phyloP scores from a whole-genome alignment of 2,797 vertebrate species.

The Prionace glauca region DNA sequence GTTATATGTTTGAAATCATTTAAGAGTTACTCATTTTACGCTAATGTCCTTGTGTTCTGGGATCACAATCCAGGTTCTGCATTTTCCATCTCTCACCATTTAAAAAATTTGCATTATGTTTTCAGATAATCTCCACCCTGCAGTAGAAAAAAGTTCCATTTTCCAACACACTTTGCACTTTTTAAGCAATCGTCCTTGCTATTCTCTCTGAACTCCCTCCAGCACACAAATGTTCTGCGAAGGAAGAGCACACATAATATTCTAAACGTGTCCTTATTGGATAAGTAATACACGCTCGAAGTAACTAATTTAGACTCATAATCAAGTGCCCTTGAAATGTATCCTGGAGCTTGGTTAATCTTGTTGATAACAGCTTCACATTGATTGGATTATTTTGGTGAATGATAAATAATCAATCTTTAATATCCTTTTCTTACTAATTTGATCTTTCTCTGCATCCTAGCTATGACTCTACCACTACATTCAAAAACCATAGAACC shows the following conservation, averaged over 20 bases:
- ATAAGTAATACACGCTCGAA: not conserved
- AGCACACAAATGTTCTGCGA: not conserved
- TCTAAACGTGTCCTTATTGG: not conserved
- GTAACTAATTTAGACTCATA: not conserved
- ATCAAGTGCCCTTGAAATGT: slow-evolving; percentile 20
- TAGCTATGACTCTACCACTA: no score
- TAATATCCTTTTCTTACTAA: no score
- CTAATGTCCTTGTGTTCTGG: not conserved
- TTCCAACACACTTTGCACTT: not conserved
- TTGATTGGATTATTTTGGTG: not conserved
- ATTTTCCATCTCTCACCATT: not conserved
- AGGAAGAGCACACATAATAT: not conserved
- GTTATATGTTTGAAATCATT: not conserved
- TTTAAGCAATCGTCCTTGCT: not conserved
- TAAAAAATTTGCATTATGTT: not conserved
- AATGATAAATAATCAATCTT: not conserved
- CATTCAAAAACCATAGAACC: no score
- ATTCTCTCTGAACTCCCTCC: not conserved
- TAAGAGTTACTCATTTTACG: not conserved
- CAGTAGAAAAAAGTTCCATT: not conserved
- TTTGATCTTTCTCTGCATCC: no score
- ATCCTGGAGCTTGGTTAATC: not conserved
- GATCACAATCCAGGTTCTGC: not conserved
- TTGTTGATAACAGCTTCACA: not conserved
- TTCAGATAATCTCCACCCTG: not conserved